phyloP scores from a whole-genome alignment of 2,888 invertebrate species.

The Trisateles emortualis region DNA sequence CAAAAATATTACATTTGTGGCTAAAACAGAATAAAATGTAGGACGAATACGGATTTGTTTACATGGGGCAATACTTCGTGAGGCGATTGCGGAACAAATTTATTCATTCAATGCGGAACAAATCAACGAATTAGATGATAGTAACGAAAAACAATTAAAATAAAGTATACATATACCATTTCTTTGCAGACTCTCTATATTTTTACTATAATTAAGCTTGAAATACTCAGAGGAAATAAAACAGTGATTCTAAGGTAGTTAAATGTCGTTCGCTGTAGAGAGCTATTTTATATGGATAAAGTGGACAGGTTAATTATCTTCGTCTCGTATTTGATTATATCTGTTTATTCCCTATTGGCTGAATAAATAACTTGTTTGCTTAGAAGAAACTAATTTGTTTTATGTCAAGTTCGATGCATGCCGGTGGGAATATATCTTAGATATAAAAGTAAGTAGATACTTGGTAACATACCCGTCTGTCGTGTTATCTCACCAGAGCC shows the following conservation, averaged over 20 bases:
- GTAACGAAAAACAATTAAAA: neutral
- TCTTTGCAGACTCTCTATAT: neutral
- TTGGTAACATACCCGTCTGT: too few species aligned
- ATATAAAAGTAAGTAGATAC: too few species aligned
- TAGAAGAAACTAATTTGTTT: slow-evolving; percentile 8
- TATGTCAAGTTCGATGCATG: neutral
- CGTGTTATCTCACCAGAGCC: too few species aligned
- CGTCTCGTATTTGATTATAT: slow-evolving; percentile 40
- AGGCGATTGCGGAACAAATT: too few species aligned
- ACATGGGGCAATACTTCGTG: too few species aligned
- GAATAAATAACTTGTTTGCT: slow-evolving; percentile 10
- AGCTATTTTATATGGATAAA: slow-evolving; percentile 40
- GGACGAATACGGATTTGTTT: too few species aligned
- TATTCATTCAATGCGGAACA: too few species aligned
- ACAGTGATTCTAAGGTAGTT: slow-evolving; percentile 41
- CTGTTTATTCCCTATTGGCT: slow-evolving; percentile 31
- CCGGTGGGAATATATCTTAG: neutral
- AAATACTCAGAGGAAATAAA: slow-evolving; percentile 17
- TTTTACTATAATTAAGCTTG: slow-evolving; percentile 23
- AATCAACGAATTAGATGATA: too few species aligned
- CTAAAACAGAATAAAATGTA: too few species aligned
- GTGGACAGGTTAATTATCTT: slow-evolving; percentile 41
- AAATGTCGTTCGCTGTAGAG: slow-evolving; percentile 17
- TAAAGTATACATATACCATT: too few species aligned
- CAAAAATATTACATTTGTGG: too few species aligned